Conservation (phyloP, 2,888 invertebrate genomes). For the Parelbella ahira region DNA sequence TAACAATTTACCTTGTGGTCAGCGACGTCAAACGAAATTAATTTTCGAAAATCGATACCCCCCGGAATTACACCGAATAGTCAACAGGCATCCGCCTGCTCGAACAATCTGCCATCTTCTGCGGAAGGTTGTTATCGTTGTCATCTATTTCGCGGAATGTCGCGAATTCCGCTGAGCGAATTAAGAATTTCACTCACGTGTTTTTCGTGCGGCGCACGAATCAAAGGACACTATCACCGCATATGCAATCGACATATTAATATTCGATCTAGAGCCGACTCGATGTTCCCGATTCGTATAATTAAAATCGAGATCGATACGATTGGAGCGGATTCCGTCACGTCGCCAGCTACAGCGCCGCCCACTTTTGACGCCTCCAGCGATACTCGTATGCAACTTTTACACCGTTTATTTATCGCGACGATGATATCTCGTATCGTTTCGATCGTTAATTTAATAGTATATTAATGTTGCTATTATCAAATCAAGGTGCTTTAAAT, state of each 20-base stretch:
- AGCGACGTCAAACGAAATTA: constrained; percentile 7
- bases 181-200: constrained; percentile 70
- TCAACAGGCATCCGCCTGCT: constrained; percentile 3
- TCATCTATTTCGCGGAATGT: constrained; percentile 32
- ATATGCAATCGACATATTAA: constrained; percentile 74
- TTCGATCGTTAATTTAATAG: constrained; percentile 24
- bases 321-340: constrained; percentile 76
- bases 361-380: constrained; percentile 78
- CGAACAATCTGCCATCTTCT: constrained; percentile 22
- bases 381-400: constrained; percentile 65
- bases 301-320: constrained; percentile 76
- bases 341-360: constrained; percentile 72
- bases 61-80: constrained; percentile 12
- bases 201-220: constrained; percentile 56
- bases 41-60: constrained; percentile 14
- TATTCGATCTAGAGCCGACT: constrained; percentile 72
- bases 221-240: constrained; percentile 64
- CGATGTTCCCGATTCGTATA: constrained; percentile 76
- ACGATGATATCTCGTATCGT: constrained; percentile 20
- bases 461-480: constrained; percentile 20
- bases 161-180: constrained; percentile 59
- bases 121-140: constrained; percentile 16
- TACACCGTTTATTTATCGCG: constrained; percentile 21
- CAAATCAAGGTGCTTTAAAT: constrained; percentile 14
- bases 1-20: constrained; percentile 9